Percentiles rank a stretch among this genome's conserved stretches.
Conservation (phyloP, 2,797 vertebrate species). For the Sebastes oblongus region DNA sequence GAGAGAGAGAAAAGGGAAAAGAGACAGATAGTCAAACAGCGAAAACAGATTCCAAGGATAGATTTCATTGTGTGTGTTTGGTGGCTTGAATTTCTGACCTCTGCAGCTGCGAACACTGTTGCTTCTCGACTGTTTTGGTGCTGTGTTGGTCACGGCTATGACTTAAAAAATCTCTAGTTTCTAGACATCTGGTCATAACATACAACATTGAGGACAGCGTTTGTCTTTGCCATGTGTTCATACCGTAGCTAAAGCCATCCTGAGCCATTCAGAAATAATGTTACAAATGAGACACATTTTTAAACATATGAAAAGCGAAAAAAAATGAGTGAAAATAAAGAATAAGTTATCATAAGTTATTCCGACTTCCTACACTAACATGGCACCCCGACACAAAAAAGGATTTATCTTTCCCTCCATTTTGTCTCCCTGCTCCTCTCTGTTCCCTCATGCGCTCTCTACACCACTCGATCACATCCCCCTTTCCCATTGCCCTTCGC, state of each 20-base stretch:
- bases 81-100: constrained; percentile 48
- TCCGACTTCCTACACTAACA: not conserved
- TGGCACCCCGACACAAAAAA: constrained; percentile 29
- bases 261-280: not conserved
- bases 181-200: too few species aligned
- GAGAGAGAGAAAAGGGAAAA: not conserved
- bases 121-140: constrained; percentile 30
- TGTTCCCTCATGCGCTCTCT: constrained; percentile 24
- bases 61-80: constrained; percentile 51
- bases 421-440: constrained; percentile 37
- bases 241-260: constrained; percentile 16
- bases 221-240: constrained; percentile 24
- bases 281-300: constrained; percentile 6
- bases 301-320: not conserved
- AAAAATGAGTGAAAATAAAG: constrained; percentile 9
- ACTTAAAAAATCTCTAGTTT: too few species aligned
- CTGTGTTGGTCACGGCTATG: not conserved
- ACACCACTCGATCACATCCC: constrained; percentile 52
- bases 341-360: constrained; percentile 1
- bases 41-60: constrained; percentile 34
- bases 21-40: not conserved
- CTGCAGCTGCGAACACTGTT: constrained; percentile 39
- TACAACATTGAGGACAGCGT: too few species aligned
- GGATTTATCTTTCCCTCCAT: constrained; percentile 38
- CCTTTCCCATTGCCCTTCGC: constrained; percentile 48